Evolutionary conservation across 1,140 invertebrate species (phyloP).

Genomic region (Melipona quadrifasciata): DNA sequence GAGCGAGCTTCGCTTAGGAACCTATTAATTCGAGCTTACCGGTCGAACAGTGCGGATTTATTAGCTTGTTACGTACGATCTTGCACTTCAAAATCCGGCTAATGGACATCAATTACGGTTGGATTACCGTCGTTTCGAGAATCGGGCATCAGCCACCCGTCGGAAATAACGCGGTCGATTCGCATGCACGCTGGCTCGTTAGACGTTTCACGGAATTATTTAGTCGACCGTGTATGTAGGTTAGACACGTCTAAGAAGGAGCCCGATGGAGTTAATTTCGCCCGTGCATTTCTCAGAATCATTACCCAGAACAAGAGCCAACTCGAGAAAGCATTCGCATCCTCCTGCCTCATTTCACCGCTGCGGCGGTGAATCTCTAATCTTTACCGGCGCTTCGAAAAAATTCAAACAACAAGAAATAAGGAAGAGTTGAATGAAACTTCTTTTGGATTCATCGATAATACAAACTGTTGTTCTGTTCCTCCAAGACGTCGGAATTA

Average conservation of each 20-base stretch:
- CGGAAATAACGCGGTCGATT: conserved; percentile 39
- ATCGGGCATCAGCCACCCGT: conserved; percentile 10
- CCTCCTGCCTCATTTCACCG: too few species aligned
- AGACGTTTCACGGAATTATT: conserved; percentile 60
- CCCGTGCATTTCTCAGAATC: conserved; percentile 60
- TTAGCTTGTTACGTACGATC: neutral
- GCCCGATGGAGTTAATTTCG: conserved; percentile 59
- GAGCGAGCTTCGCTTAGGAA: neutral
- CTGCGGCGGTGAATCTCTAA: neutral
- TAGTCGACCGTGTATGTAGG: conserved; percentile 48
- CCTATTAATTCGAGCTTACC: neutral
- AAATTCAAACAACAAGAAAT: neutral
- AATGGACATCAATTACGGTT: conserved; percentile 14
- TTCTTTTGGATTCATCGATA: too few species aligned
- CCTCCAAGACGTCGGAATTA: too few species aligned
- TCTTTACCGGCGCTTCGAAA: too few species aligned
- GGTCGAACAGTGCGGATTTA: neutral
- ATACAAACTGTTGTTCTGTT: too few species aligned
- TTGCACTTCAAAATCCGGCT: neutral
- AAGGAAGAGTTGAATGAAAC: too few species aligned
- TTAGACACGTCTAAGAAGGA: conserved; percentile 51
- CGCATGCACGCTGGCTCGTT: conserved; percentile 34
- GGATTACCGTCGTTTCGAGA: conserved; percentile 31
- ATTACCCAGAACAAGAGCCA: conserved; percentile 57
- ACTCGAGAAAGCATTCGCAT: neutral